phyloP scores from a whole-genome alignment of 2,888 invertebrate genomes.

The Lucinisca nassula region DNA sequence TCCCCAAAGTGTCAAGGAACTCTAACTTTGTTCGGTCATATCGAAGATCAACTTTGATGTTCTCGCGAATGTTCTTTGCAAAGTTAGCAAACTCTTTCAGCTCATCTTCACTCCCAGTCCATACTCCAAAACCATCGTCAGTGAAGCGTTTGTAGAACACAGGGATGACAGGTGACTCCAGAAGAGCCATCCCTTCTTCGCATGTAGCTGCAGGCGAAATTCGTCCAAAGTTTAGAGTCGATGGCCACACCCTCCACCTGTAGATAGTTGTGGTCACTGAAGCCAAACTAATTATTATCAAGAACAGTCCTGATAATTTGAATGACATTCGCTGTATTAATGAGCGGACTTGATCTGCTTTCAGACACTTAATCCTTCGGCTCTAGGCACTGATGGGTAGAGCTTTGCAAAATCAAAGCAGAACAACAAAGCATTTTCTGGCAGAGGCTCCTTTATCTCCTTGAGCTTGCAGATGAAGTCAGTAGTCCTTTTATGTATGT shows the following conservation, averaged over 20 bases:
- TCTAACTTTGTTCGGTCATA: background rate
- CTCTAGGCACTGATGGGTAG: background rate
- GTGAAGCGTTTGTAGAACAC: background rate
- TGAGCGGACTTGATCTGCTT: too few relatives aligned
- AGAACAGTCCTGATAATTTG: too few relatives aligned
- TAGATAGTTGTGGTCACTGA: background rate
- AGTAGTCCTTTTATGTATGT: background rate
- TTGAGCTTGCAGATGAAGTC: background rate
- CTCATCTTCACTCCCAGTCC: background rate
- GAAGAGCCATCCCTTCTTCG: background rate
- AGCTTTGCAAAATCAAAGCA: background rate
- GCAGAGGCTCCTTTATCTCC: background rate
- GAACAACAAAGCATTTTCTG: background rate
- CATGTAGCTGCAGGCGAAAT: background rate
- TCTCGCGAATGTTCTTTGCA: background rate
- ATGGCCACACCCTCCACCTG: background rate
- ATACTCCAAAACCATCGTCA: background rate
- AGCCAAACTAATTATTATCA: too few relatives aligned
- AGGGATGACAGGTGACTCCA: background rate
- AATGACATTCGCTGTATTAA: too few relatives aligned
- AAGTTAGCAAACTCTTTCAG: background rate
- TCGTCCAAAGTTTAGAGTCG: background rate
- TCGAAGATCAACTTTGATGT: background rate
- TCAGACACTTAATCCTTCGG: background rate
- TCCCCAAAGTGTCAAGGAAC: slow-evolving; percentile 30